phyloP scores from a whole-genome alignment of 2,888 invertebrate genomes.

The Drosophila colorata region DNA sequence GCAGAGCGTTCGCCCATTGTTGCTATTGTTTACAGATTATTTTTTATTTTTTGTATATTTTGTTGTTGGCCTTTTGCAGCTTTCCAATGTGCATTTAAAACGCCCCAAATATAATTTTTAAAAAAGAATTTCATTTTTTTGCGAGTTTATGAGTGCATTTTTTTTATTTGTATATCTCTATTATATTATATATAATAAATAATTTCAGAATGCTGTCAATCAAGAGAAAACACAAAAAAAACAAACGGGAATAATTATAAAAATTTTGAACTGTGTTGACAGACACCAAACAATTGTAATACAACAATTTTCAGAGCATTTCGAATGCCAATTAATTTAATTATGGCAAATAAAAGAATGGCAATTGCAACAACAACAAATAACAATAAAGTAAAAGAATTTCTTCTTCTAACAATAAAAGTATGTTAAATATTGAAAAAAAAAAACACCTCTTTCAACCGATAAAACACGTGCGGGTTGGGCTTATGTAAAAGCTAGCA shows the following conservation, averaged over 20 bases:
- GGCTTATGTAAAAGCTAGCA: conserved; percentile 18
- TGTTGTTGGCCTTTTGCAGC: too few relatives aligned
- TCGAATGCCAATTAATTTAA: conserved; percentile 41
- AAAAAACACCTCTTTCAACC: conserved; percentile 39
- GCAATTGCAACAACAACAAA: conserved; percentile 2
- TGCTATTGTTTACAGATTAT: conserved; percentile 26
- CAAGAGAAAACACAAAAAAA: conserved; percentile 2
- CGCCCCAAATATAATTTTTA: conserved; percentile 39
- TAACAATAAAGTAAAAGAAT: neutral
- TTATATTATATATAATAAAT: too few relatives aligned
- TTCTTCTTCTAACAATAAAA: neutral
- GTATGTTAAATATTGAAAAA: conserved; percentile 8
- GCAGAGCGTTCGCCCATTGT: conserved; percentile 11
- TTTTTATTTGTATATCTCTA: too few relatives aligned
- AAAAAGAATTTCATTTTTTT: neutral
- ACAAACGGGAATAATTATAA: conserved; percentile 4
- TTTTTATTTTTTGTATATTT: conserved; percentile 4
- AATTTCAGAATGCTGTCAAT: too few relatives aligned
- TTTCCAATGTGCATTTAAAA: conserved; percentile 27
- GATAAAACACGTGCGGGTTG: neutral
- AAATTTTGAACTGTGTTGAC: conserved; percentile 22
- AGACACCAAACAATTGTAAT: conserved; percentile 15
- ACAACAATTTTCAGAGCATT: conserved; percentile 15
- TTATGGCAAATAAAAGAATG: conserved; percentile 29
- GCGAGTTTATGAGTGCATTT: too few relatives aligned